phyloP scores from a whole-genome alignment of 2,888 invertebrate species.

The Sturmia bella region DNA sequence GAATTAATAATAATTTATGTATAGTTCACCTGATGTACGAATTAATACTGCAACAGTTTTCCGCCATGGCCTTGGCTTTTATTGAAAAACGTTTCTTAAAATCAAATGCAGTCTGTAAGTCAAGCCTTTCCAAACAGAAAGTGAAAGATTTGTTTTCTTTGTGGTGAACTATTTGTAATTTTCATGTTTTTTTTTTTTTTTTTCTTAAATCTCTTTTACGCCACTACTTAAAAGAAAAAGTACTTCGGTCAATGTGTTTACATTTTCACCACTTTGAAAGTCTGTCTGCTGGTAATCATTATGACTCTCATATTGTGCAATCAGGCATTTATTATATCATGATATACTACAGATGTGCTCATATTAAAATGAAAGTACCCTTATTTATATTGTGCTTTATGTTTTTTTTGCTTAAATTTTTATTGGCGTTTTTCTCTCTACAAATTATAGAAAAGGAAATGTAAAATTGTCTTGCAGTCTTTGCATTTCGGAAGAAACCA shows the following conservation, averaged over 20 bases:
- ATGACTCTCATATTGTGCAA: conserved; percentile 64
- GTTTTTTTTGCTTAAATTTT: not conserved
- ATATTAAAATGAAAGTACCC: conserved; percentile 67
- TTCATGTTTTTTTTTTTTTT: conserved; percentile 11
- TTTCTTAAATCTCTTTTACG: conserved; percentile 22
- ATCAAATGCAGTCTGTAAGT: conserved; percentile 12
- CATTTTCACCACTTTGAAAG: conserved; percentile 1
- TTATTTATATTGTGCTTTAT: conserved; percentile 26
- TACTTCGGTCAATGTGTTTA: conserved; percentile 50
- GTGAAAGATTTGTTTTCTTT: conserved; percentile 61
- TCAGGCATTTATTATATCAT: conserved; percentile 66
- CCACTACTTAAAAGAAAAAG: conserved; percentile 58
- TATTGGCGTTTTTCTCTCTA: not conserved
- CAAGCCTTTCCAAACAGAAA: conserved; percentile 35
- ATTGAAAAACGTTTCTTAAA: conserved; percentile 56
- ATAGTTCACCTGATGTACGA: conserved; percentile 48
- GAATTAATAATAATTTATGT: conserved; percentile 41
- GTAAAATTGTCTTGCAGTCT: conserved; percentile 2
- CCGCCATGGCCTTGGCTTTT: conserved; percentile 68
- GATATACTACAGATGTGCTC: conserved; percentile 12
- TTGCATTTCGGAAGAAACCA: conserved; percentile 52
- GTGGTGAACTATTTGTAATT: conserved; percentile 28
- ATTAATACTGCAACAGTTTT: conserved; percentile 69
- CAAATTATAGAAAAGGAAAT: conserved; percentile 56
- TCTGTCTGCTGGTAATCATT: conserved; percentile 20